A percentile compares a stretch with the other conserved stretches of the same genome.
Evolutionary conservation across 2,797 vertebrate genomes (phyloP).

Genomic region (Peromyscus attwateri): DNA sequence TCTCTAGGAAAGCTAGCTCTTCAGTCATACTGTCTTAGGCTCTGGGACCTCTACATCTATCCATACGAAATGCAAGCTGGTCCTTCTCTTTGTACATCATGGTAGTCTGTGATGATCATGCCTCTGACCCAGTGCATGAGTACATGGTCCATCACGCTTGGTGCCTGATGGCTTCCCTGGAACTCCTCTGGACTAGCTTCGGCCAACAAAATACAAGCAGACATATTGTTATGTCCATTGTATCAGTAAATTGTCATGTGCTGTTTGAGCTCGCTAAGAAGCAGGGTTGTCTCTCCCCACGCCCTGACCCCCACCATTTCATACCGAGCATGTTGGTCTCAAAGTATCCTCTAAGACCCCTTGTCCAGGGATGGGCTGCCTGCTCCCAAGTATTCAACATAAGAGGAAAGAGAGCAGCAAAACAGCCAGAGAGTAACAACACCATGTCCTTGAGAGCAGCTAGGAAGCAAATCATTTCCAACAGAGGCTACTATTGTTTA

Average conservation of each 20-base stretch:
- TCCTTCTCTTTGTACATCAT: not conserved
- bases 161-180: not conserved
- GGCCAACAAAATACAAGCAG: not conserved
- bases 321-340: not conserved
- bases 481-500: not conserved
- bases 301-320: not conserved
- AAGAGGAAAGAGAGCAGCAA: not conserved
- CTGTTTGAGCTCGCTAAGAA: not conserved
- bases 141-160: not conserved
- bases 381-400: not conserved
- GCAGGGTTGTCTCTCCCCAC: not conserved
- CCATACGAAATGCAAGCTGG: not conserved
- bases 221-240: not conserved
- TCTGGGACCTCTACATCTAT: not conserved
- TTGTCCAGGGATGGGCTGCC: not conserved
- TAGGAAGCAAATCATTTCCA: not conserved
- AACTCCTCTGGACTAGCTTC: not conserved
- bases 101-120: too few relatives aligned
- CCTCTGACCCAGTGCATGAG: rapidly evolving
- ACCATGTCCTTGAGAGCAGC: not conserved
- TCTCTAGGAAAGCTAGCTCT: not conserved
- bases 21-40: not conserved
- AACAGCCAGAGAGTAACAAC: not conserved
- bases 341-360: not conserved
- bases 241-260: not conserved